These are phyloP conservation scores for Brassicogethes aeneus DNA, from an alignment of 2,888 invertebrate species.

Conservation along the genomic window DNA sequence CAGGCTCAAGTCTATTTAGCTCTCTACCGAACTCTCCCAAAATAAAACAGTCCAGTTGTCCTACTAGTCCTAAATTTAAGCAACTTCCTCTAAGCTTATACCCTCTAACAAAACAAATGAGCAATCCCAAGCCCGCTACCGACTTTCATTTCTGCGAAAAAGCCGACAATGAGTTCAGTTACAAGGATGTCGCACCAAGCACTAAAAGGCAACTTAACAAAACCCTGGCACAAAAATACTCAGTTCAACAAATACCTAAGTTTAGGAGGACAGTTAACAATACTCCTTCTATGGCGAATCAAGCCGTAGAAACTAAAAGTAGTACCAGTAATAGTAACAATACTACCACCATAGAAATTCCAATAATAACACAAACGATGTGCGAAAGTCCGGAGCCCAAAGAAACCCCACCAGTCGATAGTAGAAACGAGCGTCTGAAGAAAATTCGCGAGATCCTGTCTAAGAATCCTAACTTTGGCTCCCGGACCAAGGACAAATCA, in stretches of 20 bases:
- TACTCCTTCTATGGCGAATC: constrained; percentile 4
- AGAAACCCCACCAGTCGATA: constrained; percentile 9
- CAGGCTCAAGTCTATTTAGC: constrained; percentile 29
- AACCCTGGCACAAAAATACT: constrained; percentile 35
- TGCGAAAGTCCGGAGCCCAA: neutral
- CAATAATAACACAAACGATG: neutral
- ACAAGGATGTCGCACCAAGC: constrained; percentile 13
- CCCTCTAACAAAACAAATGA: constrained; percentile 51
- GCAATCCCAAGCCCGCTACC: constrained; percentile 48
- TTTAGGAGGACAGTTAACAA: constrained; percentile 27
- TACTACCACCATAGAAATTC: neutral
- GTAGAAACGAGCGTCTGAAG: constrained; percentile 53
- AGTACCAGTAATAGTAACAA: constrained; percentile 3
- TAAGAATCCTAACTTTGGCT: constrained; percentile 53
- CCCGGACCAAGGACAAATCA: constrained; percentile 44
- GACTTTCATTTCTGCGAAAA: neutral
- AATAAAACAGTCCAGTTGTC: constrained; percentile 60
- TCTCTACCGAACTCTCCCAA: constrained; percentile 73
- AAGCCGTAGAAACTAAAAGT: neutral
- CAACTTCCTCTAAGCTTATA: constrained; percentile 47
- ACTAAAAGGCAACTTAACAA: constrained; percentile 14
- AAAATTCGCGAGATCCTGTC: constrained; percentile 63
- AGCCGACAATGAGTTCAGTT: neutral
- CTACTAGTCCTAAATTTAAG: constrained; percentile 58
- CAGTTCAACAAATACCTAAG: constrained; percentile 37